Percentiles rank a stretch among this genome's conserved stretches.
These are phyloP conservation scores for Phymorhynchus buccinoides DNA, from an alignment of 1,140 invertebrate genomes.

Conservation along the genomic window DNA sequence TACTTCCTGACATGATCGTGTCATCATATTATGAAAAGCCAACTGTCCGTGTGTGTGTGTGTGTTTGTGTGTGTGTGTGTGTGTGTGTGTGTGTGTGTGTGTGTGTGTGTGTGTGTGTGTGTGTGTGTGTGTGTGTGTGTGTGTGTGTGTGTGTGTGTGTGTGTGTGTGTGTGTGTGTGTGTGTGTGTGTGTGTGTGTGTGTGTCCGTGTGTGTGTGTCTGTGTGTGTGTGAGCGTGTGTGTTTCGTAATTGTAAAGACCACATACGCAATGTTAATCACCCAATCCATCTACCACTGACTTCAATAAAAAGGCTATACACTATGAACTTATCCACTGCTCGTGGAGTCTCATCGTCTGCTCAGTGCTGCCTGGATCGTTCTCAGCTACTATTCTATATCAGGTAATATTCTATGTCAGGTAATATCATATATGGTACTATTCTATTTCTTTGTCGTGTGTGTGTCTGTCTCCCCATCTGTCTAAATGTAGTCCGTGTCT, in stretches of 20 bases:
- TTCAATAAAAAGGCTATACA: too few relatives aligned
- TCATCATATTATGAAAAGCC: too few relatives aligned
- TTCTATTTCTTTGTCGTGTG: too few relatives aligned
- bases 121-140: constrained; percentile 17
- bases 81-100: background rate
- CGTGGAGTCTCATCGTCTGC: background rate
- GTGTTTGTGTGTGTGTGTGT: background rate
- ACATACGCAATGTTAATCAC: too few relatives aligned
- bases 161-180: constrained; percentile 15
- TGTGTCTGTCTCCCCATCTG: too few relatives aligned
- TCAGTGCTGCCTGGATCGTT: background rate
- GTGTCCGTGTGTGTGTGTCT: background rate
- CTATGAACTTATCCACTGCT: background rate
- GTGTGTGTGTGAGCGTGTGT: constrained; percentile 6
- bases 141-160: constrained; percentile 23
- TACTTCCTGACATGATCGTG: background rate
- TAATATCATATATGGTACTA: too few relatives aligned
- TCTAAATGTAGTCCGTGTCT: too few relatives aligned
- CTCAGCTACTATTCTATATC: background rate
- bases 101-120: constrained; percentile 7
- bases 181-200: constrained; percentile 15
- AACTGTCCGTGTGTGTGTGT: too few relatives aligned
- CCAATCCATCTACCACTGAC: too few relatives aligned
- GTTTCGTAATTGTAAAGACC: background rate
- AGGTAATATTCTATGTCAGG: too few relatives aligned